These are phyloP conservation scores for Eupeodes latifasciatus DNA, from an alignment of 2,888 invertebrate species.

Conservation along the genomic window DNA sequence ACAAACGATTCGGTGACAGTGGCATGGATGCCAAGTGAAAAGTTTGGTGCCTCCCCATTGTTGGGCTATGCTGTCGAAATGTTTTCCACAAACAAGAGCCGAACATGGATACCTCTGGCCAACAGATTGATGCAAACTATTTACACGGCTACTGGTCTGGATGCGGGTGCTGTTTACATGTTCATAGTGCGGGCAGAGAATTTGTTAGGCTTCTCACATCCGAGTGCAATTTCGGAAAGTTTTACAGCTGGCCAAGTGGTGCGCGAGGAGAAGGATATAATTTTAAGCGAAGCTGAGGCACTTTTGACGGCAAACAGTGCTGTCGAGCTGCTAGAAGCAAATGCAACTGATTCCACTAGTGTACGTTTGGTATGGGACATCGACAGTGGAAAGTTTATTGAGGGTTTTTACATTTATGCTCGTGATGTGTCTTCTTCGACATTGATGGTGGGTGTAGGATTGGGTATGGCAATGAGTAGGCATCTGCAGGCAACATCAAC, in stretches of 20 bases:
- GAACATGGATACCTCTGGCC: constrained; percentile 87
- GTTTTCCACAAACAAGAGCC: constrained; percentile 86
- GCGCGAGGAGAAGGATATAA: constrained; percentile 78
- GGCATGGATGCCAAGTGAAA: constrained; percentile 90
- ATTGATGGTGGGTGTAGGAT: constrained; percentile 62
- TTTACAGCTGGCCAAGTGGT: constrained; percentile 86
- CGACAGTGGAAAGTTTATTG: constrained; percentile 90
- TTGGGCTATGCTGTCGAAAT: constrained; percentile 92
- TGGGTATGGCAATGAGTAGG: too few species aligned
- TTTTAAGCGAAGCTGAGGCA: constrained; percentile 88
- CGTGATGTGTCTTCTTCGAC: constrained; percentile 85
- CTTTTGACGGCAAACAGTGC: constrained; percentile 89
- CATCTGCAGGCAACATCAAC: neutral
- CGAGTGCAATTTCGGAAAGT: constrained; percentile 91
- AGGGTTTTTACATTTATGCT: constrained; percentile 92
- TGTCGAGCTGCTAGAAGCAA: constrained; percentile 92
- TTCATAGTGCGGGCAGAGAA: constrained; percentile 96
- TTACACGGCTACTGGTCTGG: constrained; percentile 89
- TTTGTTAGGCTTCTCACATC: constrained; percentile 92
- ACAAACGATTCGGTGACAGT: constrained; percentile 91
- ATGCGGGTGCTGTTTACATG: constrained; percentile 92
- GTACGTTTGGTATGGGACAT: constrained; percentile 94
- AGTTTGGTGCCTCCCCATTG: constrained; percentile 92
- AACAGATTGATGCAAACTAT: constrained; percentile 89
- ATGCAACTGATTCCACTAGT: constrained; percentile 92